Percentiles rank a stretch among this genome's conserved stretches.
These are phyloP conservation scores for Dastarcus helophoroides DNA, from an alignment of 2,888 invertebrate species.

Conservation along the genomic window DNA sequence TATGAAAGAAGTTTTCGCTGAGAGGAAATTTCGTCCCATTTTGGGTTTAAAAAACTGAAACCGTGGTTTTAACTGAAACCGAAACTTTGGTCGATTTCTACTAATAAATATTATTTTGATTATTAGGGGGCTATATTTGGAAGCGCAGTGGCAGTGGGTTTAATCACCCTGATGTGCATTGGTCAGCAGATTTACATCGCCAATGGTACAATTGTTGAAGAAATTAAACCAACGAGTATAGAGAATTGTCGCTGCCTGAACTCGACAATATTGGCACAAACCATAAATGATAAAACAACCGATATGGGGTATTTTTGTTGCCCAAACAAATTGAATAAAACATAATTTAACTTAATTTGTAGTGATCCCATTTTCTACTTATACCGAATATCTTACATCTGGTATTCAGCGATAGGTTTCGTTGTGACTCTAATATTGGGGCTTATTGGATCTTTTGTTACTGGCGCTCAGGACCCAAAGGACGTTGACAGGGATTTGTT, in stretches of 20 bases:
- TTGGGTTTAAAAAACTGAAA: no score
- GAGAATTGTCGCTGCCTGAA: constrained; percentile 43
- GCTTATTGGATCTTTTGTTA: constrained; percentile 55
- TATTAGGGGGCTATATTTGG: constrained; percentile 54
- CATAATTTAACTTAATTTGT: no score
- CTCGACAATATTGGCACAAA: constrained; percentile 22
- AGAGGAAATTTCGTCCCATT: no score
- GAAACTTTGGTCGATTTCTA: no score
- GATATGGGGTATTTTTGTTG: no score
- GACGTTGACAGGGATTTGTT: constrained; percentile 54
- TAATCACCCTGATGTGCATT: constrained; percentile 54
- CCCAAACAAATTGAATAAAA: no score
- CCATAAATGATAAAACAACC: no score
- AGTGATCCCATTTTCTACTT: constrained; percentile 34
- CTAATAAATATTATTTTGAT: no score
- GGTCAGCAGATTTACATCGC: constrained; percentile 53
- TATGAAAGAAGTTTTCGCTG: no score
- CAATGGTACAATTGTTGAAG: constrained; percentile 33
- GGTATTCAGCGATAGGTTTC: constrained; percentile 80
- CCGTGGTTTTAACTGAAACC: no score
- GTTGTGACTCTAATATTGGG: constrained; percentile 62
- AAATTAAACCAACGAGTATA: constrained; percentile 40
- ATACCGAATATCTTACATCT: constrained; percentile 75
- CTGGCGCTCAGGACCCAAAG: constrained; percentile 49
- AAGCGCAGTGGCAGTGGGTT: constrained; percentile 44